phyloP scores from a whole-genome alignment of 2,797 vertebrate species.

The Percopsis omiscomaycus region DNA sequence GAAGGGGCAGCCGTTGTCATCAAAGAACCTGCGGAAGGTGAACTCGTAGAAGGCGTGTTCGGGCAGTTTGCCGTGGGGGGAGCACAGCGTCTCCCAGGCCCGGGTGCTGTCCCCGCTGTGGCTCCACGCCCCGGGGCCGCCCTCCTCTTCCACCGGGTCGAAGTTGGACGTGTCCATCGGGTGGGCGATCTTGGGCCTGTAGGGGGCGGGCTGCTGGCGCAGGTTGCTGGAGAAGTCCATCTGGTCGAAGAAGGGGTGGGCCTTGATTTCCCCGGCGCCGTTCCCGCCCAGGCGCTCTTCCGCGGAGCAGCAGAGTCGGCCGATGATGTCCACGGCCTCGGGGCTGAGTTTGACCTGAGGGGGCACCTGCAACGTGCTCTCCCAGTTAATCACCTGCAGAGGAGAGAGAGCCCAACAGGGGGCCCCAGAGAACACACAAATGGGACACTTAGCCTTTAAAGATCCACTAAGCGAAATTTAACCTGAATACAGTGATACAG shows the following conservation, averaged over 20 bases:
- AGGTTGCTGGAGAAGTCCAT: constrained; percentile 93
- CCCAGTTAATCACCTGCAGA: constrained; percentile 96
- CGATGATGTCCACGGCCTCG: constrained; percentile 92
- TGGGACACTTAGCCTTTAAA: too few relatives aligned
- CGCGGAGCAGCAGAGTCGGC: constrained; percentile 90
- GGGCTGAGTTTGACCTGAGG: constrained; percentile 91
- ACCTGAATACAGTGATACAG: too few relatives aligned
- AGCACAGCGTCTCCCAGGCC: constrained; percentile 85
- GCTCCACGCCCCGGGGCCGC: constrained; percentile 81
- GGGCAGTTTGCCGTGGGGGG: constrained; percentile 87
- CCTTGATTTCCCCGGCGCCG: constrained; percentile 93
- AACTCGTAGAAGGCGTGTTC: constrained; percentile 99
- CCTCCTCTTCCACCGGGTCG: constrained; percentile 95
- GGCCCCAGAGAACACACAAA: not conserved
- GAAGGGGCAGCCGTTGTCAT: constrained; percentile 96
- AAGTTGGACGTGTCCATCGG: constrained; percentile 99
- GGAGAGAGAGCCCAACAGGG: not conserved
- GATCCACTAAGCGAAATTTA: too few relatives aligned
- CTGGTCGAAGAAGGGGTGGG: constrained; percentile 89
- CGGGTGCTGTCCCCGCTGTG: constrained; percentile 89
- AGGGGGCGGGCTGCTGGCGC: constrained; percentile 92
- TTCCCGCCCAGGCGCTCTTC: constrained; percentile 90
- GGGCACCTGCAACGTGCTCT: constrained; percentile 95
- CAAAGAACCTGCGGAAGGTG: constrained; percentile 98
- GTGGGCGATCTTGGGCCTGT: constrained; percentile 94